Percentiles rank a stretch among this genome's conserved stretches.
These are phyloP conservation scores for Adineta ricciae DNA, from an alignment of 2,888 invertebrate genomes.

Conservation along the genomic window DNA sequence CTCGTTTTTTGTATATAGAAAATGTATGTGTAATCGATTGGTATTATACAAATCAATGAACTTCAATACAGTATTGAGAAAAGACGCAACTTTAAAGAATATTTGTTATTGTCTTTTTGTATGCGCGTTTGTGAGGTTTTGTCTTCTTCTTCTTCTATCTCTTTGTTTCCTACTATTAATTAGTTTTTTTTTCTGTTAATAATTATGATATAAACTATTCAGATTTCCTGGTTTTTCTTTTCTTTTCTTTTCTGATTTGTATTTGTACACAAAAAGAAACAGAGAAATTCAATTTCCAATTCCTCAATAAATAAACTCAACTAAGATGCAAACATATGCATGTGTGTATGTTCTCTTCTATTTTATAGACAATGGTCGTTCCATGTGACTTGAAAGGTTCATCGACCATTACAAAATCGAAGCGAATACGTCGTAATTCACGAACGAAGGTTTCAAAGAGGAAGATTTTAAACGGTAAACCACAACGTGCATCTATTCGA, in stretches of 20 bases:
- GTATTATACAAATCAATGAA: not conserved
- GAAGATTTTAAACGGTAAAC: not conserved
- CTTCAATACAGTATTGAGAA: not conserved
- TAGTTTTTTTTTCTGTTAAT: slow-evolving; percentile 4
- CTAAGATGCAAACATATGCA: not conserved
- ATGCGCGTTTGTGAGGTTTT: not conserved
- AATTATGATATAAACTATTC: not conserved
- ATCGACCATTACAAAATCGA: not conserved
- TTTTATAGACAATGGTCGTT: not conserved
- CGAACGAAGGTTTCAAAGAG: not conserved
- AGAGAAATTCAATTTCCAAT: not conserved
- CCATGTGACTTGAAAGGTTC: not conserved
- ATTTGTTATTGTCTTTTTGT: not conserved
- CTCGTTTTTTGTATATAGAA: not conserved
- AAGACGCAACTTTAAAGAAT: not conserved
- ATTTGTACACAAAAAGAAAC: not conserved
- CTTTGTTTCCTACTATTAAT: not conserved
- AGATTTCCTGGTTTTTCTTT: not conserved
- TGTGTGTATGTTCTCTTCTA: not conserved
- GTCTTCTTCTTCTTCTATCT: not conserved
- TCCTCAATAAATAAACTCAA: not conserved
- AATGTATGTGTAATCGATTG: not conserved
- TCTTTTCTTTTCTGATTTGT: not conserved
- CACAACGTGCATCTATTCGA: not conserved
- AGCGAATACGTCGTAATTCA: not conserved